Evolutionary conservation across 2,797 vertebrate genomes (phyloP), one percentile per base, ranked within the genome.

Genomic region (Sebastes paucispinis): DNA sequence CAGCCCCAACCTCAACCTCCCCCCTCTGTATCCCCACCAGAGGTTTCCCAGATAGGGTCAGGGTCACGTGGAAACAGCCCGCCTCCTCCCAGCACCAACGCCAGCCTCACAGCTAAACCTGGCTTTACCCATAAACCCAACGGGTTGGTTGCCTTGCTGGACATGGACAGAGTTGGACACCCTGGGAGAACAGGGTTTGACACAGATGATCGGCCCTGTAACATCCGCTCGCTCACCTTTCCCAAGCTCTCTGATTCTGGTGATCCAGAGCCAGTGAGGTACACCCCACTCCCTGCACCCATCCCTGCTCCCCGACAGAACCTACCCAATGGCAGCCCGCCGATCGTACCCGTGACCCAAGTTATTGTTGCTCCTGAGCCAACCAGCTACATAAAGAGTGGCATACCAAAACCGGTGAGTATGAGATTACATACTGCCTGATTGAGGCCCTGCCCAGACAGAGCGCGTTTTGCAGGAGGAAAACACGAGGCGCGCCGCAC

Each of bases 181-280:
- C 87, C 90, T 27, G 88, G 83, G 6, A 91, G 82, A 81, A 31
- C 71, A 0, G 93, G 89, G 31, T 93, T 93, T 63, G 93, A 96
- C 88, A 94, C 94, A 6, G 89, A 95, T 0, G 95, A 96, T 70
- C 93, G 97, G 88, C 98, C 98, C 90, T 99, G 98, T 95, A 99
- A 98, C 95, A 99, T 99, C 89, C 98, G 97, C 92, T 99, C 98
- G 77, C 93, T 99, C 22, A 97, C 96, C 73, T 99, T 99, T 79
- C 98, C 98, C 31, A 99, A 99, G 92, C 96, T 99, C 80, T 95
- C 95, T 4, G 98, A 99, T 77, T 96, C 97, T 3, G 96, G 96
- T 6, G 90, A 91, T 76, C 75, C 80, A 39, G 88, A 89, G 22
- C 93, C 91, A 31, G 39, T 84, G 52, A 89, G 80, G 27, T 93